A percentile compares a stretch with the other conserved stretches of the same genome.
These are phyloP conservation scores for Platygyra sinensis DNA, from an alignment of 64 coral and sea anemone genomes.

Conservation along the genomic window DNA sequence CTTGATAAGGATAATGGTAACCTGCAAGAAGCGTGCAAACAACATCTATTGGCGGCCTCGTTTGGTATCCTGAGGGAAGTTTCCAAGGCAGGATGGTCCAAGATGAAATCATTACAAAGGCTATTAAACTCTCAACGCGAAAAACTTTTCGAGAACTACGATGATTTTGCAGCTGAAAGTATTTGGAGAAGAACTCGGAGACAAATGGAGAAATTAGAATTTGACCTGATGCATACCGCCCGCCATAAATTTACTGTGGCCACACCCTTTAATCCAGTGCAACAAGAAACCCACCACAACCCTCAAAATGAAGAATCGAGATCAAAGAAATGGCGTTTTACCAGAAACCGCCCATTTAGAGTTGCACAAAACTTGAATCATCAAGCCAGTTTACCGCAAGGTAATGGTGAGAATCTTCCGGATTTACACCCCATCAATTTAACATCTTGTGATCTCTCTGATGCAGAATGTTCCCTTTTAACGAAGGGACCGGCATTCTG, in stretches of 20 bases:
- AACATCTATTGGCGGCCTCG: constrained; percentile 35
- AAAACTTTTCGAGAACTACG: constrained; percentile 29
- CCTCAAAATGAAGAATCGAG: constrained; percentile 16
- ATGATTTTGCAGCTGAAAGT: background rate
- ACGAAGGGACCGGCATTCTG: too few relatives aligned
- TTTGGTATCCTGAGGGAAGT: constrained; percentile 38
- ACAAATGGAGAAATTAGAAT: constrained; percentile 14
- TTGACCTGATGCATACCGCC: background rate
- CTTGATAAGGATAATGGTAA: constrained; percentile 46
- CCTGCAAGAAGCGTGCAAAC: constrained; percentile 52
- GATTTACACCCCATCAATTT: too few relatives aligned
- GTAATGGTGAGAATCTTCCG: too few relatives aligned
- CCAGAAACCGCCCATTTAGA: background rate
- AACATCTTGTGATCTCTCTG: too few relatives aligned
- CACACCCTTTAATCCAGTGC: constrained; percentile 26
- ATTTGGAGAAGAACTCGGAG: constrained; percentile 7
- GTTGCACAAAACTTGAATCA: background rate
- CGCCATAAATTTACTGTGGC: constrained; percentile 6
- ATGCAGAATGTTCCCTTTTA: too few relatives aligned
- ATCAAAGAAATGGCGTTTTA: background rate
- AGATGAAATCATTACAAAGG: constrained; percentile 34
- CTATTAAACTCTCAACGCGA: constrained; percentile 26
- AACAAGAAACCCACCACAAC: too few relatives aligned
- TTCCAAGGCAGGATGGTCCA: constrained; percentile 43
- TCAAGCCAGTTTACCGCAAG: background rate